Percentiles rank a stretch among this genome's conserved stretches.
Evolutionary conservation across 2,797 vertebrate genomes (phyloP).

Genomic region (Sebastes flavidus): DNA sequence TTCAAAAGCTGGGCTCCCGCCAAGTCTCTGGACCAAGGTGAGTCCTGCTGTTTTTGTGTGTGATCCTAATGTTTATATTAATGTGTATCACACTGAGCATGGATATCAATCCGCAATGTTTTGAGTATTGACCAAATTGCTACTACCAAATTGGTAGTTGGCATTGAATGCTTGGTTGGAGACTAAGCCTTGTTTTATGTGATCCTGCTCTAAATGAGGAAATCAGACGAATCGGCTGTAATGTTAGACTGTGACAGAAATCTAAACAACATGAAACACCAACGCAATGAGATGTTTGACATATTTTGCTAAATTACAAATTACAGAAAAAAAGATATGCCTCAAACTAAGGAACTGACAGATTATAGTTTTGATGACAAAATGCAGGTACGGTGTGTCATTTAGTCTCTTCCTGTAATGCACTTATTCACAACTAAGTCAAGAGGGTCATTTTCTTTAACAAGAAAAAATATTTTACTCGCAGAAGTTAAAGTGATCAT

Average conservation of each 20-base stretch:
- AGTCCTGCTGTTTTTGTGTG: slow-evolving; percentile 52
- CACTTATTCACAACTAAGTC: background rate
- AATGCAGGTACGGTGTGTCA: background rate
- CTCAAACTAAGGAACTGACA: background rate
- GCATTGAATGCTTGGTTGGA: background rate
- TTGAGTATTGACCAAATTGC: background rate
- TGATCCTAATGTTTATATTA: slow-evolving; percentile 9
- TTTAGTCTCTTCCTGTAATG: background rate
- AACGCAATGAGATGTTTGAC: background rate
- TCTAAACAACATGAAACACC: background rate
- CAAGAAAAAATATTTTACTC: background rate
- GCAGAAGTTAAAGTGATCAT: background rate
- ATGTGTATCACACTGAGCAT: background rate
- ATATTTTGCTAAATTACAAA: background rate
- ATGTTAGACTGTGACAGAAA: background rate
- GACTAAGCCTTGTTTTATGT: background rate
- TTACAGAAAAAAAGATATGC: background rate
- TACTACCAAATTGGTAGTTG: background rate
- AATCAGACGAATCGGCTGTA: background rate
- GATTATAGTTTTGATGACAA: background rate
- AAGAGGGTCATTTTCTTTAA: background rate
- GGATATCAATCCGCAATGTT: background rate
- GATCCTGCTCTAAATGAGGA: background rate
- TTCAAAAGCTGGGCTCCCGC: slow-evolving; percentile 95
- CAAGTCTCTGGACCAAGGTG: slow-evolving; percentile 93